A percentile compares a stretch with the other conserved stretches of the same genome.
Evolutionary conservation across 2,113 vertebrate species (phyloP).

Genomic region (Fregata magnificens): DNA sequence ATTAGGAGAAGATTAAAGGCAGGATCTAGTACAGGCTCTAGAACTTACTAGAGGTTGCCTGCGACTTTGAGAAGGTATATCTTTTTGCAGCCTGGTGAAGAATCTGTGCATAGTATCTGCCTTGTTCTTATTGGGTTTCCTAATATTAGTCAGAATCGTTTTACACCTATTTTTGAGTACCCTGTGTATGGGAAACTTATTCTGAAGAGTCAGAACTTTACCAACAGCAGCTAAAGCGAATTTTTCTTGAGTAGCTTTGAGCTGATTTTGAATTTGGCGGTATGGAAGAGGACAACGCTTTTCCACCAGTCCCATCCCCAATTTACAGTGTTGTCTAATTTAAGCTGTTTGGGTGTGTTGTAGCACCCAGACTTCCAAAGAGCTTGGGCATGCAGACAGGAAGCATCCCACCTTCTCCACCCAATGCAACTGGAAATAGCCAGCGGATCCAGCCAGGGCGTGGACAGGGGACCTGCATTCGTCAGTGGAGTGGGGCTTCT

Average conservation of each 20-base stretch:
- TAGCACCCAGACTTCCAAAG: background rate
- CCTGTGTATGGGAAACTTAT: background rate
- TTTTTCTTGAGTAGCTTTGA: background rate
- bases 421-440: background rate
- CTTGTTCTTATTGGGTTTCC: background rate
- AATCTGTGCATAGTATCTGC: background rate
- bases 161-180: background rate
- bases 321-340: background rate
- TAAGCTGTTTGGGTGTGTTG: background rate
- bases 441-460: background rate
- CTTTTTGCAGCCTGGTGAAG: background rate
- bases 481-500: background rate
- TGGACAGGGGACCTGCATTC: background rate
- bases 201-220: background rate
- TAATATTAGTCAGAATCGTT: background rate
- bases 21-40: background rate
- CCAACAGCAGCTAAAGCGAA: background rate
- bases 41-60: background rate
- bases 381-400: background rate
- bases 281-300: background rate
- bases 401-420: background rate
- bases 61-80: background rate
- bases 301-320: background rate
- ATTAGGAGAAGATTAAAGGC: background rate
- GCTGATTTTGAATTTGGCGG: background rate